Percentiles rank a stretch among this genome's conserved stretches.
Evolutionary conservation across 2,797 vertebrate species (phyloP).

Genomic region (Naso thynnoides): DNA sequence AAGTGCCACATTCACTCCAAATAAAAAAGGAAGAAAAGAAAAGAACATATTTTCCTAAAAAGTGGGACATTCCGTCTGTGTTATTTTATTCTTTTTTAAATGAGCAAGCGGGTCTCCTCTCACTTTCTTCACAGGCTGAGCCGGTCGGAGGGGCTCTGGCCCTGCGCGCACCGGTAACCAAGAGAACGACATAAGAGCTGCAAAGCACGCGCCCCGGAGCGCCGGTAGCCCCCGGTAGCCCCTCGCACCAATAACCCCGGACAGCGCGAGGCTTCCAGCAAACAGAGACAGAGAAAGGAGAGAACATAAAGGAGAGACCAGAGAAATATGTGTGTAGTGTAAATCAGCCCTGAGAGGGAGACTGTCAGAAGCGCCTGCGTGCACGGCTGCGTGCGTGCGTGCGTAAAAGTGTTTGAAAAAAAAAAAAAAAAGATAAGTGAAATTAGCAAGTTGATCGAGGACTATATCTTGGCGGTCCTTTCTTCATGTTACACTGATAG

Average conservation of each 20-base stretch:
- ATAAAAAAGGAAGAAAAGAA: neutral
- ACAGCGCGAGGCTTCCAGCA: slow-evolving; percentile 87
- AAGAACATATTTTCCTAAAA: slow-evolving; percentile 1
- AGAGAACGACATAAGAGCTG: slow-evolving; percentile 89
- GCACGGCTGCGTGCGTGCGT: slow-evolving; percentile 48
- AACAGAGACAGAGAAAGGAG: slow-evolving; percentile 82
- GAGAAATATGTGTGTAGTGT: slow-evolving; percentile 86
- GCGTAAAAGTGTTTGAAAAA: slow-evolving; percentile 47
- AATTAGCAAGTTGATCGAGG: slow-evolving; percentile 35
- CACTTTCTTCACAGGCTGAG: slow-evolving; percentile 46
- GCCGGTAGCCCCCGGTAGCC: slow-evolving; percentile 86
- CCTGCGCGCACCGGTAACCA: slow-evolving; percentile 88
- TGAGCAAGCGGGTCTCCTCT: slow-evolving; percentile 35
- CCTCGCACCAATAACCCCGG: slow-evolving; percentile 82
- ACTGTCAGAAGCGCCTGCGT: slow-evolving; percentile 80
- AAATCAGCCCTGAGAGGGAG: slow-evolving; percentile 88
- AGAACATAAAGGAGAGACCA: slow-evolving; percentile 78
- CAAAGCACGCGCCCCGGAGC: slow-evolving; percentile 89
- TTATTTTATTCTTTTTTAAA: slow-evolving; percentile 7
- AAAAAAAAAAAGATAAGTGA: slow-evolving; percentile 26
- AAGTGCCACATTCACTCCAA: neutral
- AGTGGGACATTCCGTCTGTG: slow-evolving; percentile 31
- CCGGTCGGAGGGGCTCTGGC: slow-evolving; percentile 64
- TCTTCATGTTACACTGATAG: too few relatives aligned
- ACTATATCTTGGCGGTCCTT: too few relatives aligned